Evolutionary conservation across 2,797 vertebrate species (phyloP).

Genomic region (Acanthiza pusilla): DNA sequence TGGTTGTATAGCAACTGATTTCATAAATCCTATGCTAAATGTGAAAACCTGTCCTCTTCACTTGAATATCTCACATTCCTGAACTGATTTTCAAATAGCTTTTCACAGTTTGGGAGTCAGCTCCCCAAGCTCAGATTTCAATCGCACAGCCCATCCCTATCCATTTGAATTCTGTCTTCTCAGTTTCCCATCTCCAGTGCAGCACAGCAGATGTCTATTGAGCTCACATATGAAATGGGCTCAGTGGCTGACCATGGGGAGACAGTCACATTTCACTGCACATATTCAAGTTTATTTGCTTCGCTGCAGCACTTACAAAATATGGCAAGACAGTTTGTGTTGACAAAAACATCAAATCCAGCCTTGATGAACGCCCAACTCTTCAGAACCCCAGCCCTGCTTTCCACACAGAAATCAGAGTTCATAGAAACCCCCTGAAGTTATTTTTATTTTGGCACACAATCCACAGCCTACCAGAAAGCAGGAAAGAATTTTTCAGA

Average conservation of each 20-base stretch:
- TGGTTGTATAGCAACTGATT: background rate
- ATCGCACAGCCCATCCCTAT: background rate
- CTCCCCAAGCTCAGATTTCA: background rate
- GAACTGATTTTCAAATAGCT: background rate
- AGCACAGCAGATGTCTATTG: background rate
- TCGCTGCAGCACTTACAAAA: background rate
- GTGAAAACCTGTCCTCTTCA: background rate
- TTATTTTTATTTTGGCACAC: background rate
- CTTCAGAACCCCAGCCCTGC: background rate
- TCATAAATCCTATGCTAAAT: background rate
- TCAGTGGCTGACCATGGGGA: background rate
- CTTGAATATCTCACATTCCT: background rate
- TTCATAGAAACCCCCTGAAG: background rate
- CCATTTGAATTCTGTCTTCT: background rate
- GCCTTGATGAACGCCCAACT: background rate
- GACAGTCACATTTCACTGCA: background rate
- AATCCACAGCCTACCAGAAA: background rate
- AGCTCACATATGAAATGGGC: background rate
- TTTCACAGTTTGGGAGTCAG: background rate
- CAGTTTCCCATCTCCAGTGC: background rate
- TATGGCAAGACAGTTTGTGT: rapidly evolving
- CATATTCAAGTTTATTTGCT: background rate
- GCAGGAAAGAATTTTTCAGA: background rate
- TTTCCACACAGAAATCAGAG: background rate
- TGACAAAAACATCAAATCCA: background rate